Base-by-base conservation (phyloP, 64 coral and sea anemone genomes). In the Montipora cactus region DNA sequence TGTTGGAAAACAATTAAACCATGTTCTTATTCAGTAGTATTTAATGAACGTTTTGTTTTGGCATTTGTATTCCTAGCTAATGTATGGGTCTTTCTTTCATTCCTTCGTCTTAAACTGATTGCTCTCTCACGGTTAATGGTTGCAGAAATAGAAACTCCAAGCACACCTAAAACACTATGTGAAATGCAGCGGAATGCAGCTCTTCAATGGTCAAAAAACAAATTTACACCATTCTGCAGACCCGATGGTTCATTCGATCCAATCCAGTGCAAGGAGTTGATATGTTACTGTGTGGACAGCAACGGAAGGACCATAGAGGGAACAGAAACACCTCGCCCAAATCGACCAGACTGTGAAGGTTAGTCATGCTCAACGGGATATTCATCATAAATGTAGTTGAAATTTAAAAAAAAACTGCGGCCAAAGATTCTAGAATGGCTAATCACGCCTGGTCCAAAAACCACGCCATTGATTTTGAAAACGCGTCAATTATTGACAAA, bases 331-430 rank as follows among this genome's bases (percentile, higher is more conserved):
- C 90, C 95, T 4, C 84, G 95, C 71, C 95, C 95, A 59, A 89
- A 73, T 57, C 87, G 88, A 92, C 95, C 95, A 81, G 81, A 94
- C 11, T 97, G 95, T 79, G 81, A 77, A 46, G 95, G 95, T 97
- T 69, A 67, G 88, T 70, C 13, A 18, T 64, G 11, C 1, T 4
- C 37, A 37, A 37, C 1, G 37, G 37, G 37, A 37, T 37, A 37
- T 37, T 37, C 37, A 37, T 37, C 37, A 37, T 37, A 37, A 37
- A 37, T 37, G 37, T 37, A 2, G 37, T 37, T 37, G 37, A 28
- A 28, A 28, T 28, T 28, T 1, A 28, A 28, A 28, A 28, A 28
- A 28, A 28, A 28, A 28, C 28, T 28, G 28, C 28, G 28, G 28
- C 1, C 28, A 28, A 28, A 28, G 28, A 28, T 28, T 28, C 28